phyloP scores from a whole-genome alignment of 92 coral and sea anemone species.

The Phenganax marumi region DNA sequence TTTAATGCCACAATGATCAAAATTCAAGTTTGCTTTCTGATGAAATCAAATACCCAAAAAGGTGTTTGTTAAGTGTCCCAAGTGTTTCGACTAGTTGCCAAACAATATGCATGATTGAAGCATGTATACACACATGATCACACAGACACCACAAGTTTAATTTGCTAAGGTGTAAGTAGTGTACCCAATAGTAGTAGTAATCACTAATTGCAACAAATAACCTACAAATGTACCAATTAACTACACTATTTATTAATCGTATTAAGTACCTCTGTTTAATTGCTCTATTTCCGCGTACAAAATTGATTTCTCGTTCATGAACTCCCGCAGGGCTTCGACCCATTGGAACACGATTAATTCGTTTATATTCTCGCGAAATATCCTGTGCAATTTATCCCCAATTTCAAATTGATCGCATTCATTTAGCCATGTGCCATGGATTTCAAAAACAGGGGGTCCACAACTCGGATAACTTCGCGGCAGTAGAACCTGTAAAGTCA shows the following conservation, averaged over 20 bases:
- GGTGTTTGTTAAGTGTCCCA: background rate
- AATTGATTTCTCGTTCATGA: slow-evolving; percentile 61
- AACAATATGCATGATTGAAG: background rate
- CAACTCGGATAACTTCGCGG: slow-evolving; percentile 75
- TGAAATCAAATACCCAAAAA: background rate
- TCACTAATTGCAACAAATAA: background rate
- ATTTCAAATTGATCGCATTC: slow-evolving; percentile 64
- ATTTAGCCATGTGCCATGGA: slow-evolving; percentile 70
- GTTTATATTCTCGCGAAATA: slow-evolving; percentile 66
- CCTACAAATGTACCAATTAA: background rate
- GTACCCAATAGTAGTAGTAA: too few relatives aligned
- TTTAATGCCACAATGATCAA: background rate
- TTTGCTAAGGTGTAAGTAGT: too few relatives aligned
- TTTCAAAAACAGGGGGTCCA: slow-evolving; percentile 79
- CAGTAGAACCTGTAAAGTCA: slow-evolving; percentile 66
- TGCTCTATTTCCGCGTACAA: slow-evolving; percentile 40
- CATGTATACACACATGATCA: background rate
- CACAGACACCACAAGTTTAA: background rate
- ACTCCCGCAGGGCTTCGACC: slow-evolving; percentile 79
- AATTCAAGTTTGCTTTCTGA: background rate
- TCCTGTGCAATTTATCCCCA: slow-evolving; percentile 54
- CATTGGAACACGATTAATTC: slow-evolving; percentile 77
- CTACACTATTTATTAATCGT: slow-evolving; percentile 8
- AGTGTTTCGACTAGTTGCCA: background rate
- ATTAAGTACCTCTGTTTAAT: slow-evolving; percentile 31